A percentile compares a stretch with the other conserved stretches of the same genome.
phyloP scores from a whole-genome alignment of 2,888 invertebrate genomes.

The Caenorhabditis panamensis region DNA sequence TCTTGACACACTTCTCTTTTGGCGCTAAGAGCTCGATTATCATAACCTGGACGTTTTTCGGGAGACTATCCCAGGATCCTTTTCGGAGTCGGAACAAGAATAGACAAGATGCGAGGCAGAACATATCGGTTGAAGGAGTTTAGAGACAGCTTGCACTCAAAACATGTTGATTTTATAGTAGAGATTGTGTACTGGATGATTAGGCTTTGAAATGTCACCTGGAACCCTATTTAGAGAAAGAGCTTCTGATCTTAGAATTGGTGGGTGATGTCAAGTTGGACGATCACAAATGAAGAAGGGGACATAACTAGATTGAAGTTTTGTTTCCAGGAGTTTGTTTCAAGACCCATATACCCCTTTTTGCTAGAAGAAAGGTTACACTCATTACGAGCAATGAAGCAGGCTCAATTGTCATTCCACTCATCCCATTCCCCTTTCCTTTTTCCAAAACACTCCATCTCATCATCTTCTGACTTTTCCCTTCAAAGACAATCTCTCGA shows the following conservation, averaged over 20 bases:
- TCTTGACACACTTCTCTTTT: constrained; percentile 22
- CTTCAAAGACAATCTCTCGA: neutral
- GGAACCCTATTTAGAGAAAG: too few relatives aligned
- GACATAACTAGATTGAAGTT: too few relatives aligned
- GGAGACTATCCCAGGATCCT: neutral
- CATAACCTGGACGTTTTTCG: neutral
- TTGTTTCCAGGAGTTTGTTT: too few relatives aligned
- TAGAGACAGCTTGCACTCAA: neutral
- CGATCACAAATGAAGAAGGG: too few relatives aligned
- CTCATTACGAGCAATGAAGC: too few relatives aligned
- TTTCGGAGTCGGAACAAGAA: neutral
- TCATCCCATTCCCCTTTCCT: too few relatives aligned
- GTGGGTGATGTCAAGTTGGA: too few relatives aligned
- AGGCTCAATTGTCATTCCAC: too few relatives aligned
- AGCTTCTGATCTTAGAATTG: too few relatives aligned
- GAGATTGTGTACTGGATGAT: neutral
- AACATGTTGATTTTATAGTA: neutral
- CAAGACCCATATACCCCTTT: too few relatives aligned
- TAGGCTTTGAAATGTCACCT: too few relatives aligned
- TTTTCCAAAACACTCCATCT: neutral
- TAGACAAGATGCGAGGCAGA: neutral
- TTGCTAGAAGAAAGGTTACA: too few relatives aligned
- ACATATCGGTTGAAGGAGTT: neutral
- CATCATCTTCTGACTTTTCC: neutral
- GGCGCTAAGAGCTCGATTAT: constrained; percentile 6